Percentiles rank a stretch among this genome's conserved stretches.
Evolutionary conservation across 2,113 vertebrate species (phyloP).

Genomic region (Theristicus caerulescens): DNA sequence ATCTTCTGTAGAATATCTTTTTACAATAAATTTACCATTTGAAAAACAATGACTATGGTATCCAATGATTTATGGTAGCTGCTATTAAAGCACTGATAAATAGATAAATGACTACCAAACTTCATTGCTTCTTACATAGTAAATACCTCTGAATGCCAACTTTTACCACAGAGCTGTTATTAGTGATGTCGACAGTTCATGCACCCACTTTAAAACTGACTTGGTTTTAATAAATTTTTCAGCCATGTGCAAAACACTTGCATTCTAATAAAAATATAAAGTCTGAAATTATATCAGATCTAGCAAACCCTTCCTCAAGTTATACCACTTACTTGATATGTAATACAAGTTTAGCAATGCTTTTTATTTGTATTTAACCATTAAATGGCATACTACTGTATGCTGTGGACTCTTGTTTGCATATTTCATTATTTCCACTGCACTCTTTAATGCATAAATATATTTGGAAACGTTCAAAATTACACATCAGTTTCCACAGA

Average conservation of each 20-base stretch:
- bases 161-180: constrained; percentile 74
- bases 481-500: constrained; percentile 98
- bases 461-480: constrained; percentile 73
- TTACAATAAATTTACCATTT: constrained; percentile 77
- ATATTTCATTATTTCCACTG: constrained; percentile 80
- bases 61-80: constrained; percentile 73
- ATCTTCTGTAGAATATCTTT: constrained; percentile 76
- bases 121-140: constrained; percentile 82
- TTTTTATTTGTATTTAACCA: constrained; percentile 75
- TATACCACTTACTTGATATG: constrained; percentile 75
- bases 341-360: constrained; percentile 72
- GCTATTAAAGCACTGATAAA: constrained; percentile 79
- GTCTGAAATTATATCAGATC: constrained; percentile 72
- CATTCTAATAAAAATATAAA: constrained; percentile 84
- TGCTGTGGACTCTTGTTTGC: constrained; percentile 75
- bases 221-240: constrained; percentile 54
- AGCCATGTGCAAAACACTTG: constrained; percentile 82
- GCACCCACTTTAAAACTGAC: constrained; percentile 63
- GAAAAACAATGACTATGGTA: constrained; percentile 75
- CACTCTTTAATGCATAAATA: constrained; percentile 82
- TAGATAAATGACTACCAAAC: constrained; percentile 71
- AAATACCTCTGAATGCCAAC: constrained; percentile 83
- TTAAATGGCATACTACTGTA: constrained; percentile 72
- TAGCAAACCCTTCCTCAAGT: constrained; percentile 68
- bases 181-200: constrained; percentile 73